Base-by-base conservation (phyloP, 2,797 vertebrate genomes). In the Tympanoctomys barrerae region DNA sequence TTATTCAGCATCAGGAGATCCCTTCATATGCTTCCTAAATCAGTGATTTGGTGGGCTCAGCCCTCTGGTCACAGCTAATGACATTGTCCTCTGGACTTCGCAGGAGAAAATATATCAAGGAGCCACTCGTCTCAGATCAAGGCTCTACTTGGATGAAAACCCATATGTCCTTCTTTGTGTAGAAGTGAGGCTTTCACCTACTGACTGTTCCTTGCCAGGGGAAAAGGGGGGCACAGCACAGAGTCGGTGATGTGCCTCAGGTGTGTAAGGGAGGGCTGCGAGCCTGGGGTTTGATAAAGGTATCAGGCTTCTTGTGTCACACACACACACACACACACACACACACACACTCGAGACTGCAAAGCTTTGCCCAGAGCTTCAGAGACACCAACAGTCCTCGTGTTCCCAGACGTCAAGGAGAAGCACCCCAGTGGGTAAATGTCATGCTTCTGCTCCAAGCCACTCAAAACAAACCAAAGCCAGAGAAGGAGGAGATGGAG, bases 171-270 rank as follows among this genome's bases (percentile, higher is more conserved):
- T 13, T 39, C 11, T 12, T 7, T 7, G 13, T 54, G 14, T 12
- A 49, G 73, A 77, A 3, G 42, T 16, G 73, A 77, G 14, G 28
- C 26, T 8, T 26, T 77, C 24, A 18, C 42, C 19, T 7, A 57
- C 54, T 54, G 54, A 57, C 49, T 54, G 4, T 52, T 52, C 31
- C 77, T n/a, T 21, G 49, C 18, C 9, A 11, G 16, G 49, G 77
- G 31, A 7, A 19, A 28, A 4, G 24, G 28, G 42, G 39, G 6
- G 12, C 73, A 16, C 5, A 16, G 12, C 1, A 0, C 7, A 19
- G 75, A 49, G 42, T 52, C 46, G 18, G 42, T 2, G 46, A 52
- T 78, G 75, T 33, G 46, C 46, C 14, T 2, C 18, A 4, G 49
- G 19, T 57, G 49, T 79, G 18, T 31, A 31, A 54, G 77, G 49